phyloP scores from a whole-genome alignment of 2,888 invertebrate genomes.

The Nasonovia ribisnigri region DNA sequence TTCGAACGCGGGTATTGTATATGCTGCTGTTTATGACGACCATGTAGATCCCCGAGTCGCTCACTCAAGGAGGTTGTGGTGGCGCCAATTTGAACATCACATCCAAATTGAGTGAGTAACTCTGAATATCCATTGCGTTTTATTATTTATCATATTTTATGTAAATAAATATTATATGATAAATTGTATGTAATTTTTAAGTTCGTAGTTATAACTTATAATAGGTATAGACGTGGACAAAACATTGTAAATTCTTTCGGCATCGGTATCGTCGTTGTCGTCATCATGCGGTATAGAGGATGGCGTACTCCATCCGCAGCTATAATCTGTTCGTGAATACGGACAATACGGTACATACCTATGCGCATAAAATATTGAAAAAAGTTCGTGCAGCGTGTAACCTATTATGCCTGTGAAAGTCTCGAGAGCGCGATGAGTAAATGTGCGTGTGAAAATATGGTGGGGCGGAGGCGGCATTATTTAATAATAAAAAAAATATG shows the following conservation, averaged over 20 bases:
- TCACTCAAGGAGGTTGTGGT: conserved; percentile 99
- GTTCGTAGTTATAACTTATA: neutral
- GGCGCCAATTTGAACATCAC: conserved; percentile 90
- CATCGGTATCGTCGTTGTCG: neutral
- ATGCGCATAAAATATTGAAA: neutral
- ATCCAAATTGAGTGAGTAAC: conserved; percentile 99
- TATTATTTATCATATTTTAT: neutral
- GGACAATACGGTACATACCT: too few relatives aligned
- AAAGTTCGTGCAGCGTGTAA: neutral
- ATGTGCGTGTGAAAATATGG: neutral
- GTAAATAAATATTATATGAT: too few relatives aligned
- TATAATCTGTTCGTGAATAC: neutral
- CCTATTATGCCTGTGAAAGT: neutral
- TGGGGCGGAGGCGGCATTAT: neutral
- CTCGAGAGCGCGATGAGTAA: neutral
- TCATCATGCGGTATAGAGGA: neutral
- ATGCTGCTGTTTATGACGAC: neutral
- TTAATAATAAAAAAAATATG: conserved; percentile 49
- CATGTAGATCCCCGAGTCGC: conserved; percentile 77
- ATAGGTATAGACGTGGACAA: neutral
- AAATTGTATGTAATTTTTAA: neutral
- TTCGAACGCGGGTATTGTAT: neutral
- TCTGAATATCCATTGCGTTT: conserved; percentile 54
- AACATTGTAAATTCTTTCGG: neutral
- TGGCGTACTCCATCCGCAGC: neutral